Percentiles rank a stretch among this genome's conserved stretches.
Conservation (phyloP, 2,113 vertebrate genomes). For the Prunella fulvescens region DNA sequence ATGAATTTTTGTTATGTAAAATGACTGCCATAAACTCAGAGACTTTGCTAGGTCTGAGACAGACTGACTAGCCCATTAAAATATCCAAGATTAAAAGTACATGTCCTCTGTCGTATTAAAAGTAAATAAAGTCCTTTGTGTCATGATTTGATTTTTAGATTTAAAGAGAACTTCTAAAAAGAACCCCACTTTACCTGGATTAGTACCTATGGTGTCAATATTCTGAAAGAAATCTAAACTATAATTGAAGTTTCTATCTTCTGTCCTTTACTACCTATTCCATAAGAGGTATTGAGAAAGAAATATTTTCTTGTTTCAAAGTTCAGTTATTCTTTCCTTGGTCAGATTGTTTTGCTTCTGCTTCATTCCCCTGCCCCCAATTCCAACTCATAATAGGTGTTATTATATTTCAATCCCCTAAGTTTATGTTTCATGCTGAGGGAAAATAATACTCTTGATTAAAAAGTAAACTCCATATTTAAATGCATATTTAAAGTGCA, state of each 20-base stretch:
- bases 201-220: background rate
- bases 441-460: background rate
- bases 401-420: background rate
- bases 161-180: constrained; percentile 19
- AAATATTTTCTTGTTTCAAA: constrained; percentile 23
- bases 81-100: background rate
- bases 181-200: background rate
- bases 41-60: background rate
- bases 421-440: background rate
- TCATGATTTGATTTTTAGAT: constrained; percentile 37
- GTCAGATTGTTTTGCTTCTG: background rate
- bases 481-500: too few relatives aligned
- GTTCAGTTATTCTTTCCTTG: background rate
- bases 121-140: background rate
- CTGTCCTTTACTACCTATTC: constrained; percentile 1
- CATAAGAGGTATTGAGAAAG: background rate
- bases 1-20: background rate
- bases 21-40: background rate
- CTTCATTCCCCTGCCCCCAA: rapidly evolving
- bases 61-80: background rate
- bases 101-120: background rate
- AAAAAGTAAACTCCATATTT: constrained; percentile 9
- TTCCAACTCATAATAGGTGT: background rate
- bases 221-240: background rate
- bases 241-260: background rate